Evolutionary conservation across 2,888 invertebrate genomes (phyloP).

Genomic region (Macrosiphum euphorbiae): DNA sequence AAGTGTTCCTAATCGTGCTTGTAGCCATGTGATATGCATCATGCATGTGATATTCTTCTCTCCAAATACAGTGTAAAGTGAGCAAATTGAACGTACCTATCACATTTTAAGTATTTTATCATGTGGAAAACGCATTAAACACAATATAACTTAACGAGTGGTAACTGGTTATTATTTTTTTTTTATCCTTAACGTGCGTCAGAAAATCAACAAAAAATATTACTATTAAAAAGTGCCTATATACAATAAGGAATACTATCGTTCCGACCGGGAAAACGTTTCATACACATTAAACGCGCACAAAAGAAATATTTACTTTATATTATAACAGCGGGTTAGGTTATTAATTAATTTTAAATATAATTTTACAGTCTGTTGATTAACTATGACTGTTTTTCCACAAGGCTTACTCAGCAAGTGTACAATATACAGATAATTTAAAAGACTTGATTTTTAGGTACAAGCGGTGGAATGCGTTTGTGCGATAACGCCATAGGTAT

Average conservation of each 20-base stretch:
- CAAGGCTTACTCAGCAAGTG: background rate
- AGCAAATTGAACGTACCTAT: background rate
- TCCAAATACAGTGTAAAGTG: background rate
- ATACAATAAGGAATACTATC: background rate
- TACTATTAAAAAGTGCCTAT: too few species aligned
- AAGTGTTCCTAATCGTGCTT: background rate
- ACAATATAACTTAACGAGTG: background rate
- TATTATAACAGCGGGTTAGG: background rate
- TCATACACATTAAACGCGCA: slow-evolving; percentile 23
- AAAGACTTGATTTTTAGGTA: background rate
- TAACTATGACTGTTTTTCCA: slow-evolving; percentile 3
- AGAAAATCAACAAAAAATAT: background rate
- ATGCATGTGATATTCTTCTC: background rate
- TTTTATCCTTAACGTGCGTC: background rate
- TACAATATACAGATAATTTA: background rate
- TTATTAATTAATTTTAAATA: slow-evolving; percentile 13
- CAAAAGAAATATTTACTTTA: slow-evolving; percentile 36
- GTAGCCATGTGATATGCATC: too few species aligned
- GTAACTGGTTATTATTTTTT: background rate
- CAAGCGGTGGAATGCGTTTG: background rate
- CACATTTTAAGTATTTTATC: background rate
- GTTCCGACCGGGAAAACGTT: background rate
- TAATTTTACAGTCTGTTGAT: slow-evolving; percentile 23
- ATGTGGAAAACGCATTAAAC: background rate
- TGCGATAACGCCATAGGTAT: background rate